Conservation (phyloP, 2,888 invertebrate species). For the Pristionchus mayeri region DNA sequence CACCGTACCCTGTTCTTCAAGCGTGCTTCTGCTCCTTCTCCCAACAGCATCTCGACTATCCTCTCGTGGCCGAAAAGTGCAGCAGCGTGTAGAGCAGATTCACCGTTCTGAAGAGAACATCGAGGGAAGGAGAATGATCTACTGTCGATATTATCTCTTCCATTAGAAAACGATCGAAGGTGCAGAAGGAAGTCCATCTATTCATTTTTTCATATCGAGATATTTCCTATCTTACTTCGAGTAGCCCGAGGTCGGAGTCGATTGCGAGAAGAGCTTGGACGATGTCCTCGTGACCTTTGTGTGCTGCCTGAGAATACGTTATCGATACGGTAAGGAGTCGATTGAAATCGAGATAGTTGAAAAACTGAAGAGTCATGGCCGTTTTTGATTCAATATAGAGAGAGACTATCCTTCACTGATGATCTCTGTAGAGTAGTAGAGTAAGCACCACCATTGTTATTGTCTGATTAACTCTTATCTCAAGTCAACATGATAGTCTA, state of each 20-base stretch:
- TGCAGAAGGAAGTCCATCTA: too few species aligned
- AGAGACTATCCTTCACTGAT: too few species aligned
- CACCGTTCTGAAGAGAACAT: slow-evolving; percentile 85
- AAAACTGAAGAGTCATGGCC: neutral
- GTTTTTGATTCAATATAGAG: too few species aligned
- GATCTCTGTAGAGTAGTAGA: too few species aligned
- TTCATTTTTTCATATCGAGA: too few species aligned
- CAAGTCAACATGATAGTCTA: slow-evolving; percentile 78
- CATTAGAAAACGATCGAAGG: too few species aligned
- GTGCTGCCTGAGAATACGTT: slow-evolving; percentile 82
- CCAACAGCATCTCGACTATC: slow-evolving; percentile 85
- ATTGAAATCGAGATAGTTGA: too few species aligned
- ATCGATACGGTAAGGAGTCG: too few species aligned
- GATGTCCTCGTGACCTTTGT: slow-evolving; percentile 93
- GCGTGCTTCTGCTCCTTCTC: slow-evolving; percentile 83
- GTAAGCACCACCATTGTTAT: too few species aligned
- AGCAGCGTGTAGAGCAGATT: slow-evolving; percentile 91
- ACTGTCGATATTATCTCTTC: too few species aligned
- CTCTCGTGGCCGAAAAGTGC: slow-evolving; percentile 89
- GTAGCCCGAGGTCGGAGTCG: slow-evolving; percentile 51
- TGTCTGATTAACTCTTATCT: too few species aligned
- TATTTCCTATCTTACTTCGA: slow-evolving; percentile 50
- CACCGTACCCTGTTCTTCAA: slow-evolving; percentile 83
- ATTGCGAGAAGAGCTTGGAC: slow-evolving; percentile 83
- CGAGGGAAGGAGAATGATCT: neutral